A percentile compares a stretch with the other conserved stretches of the same genome.
These are phyloP conservation scores for Leuciscus idus DNA, from an alignment of 2,113 vertebrate species.

Conservation along the genomic window DNA sequence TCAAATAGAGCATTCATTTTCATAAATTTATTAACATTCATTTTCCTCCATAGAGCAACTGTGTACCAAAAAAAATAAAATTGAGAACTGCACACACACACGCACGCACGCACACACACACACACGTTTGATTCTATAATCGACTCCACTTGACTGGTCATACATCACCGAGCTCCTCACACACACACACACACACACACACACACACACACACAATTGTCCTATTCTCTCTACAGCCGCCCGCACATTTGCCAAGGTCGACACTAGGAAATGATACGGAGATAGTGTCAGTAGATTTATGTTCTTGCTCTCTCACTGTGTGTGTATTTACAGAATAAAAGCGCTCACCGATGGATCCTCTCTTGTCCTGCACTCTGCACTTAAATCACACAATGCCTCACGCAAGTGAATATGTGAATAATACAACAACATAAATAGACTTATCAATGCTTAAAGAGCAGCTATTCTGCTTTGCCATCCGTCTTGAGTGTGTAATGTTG, in stretches of 20 bases:
- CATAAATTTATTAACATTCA: too few species aligned
- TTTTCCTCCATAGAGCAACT: too few species aligned
- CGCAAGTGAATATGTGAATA: too few species aligned
- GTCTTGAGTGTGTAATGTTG: too few species aligned
- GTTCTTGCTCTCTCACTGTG: conserved; percentile 46
- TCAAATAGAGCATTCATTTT: too few species aligned
- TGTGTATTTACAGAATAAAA: conserved; percentile 59
- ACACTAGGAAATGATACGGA: conserved; percentile 26
- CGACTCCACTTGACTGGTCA: conserved; percentile 19
- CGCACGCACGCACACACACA: not conserved
- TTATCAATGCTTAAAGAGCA: too few species aligned
- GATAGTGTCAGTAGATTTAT: conserved; percentile 31
- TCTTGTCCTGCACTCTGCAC: not conserved
- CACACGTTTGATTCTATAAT: not conserved
- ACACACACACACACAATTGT: not conserved
- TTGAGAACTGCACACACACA: not conserved
- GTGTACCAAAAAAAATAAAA: not conserved
- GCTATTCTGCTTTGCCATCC: too few species aligned
- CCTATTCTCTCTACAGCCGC: not conserved
- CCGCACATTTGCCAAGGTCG: conserved; percentile 30
- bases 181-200: not conserved
- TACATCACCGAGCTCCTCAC: not conserved
- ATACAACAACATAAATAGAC: too few species aligned
- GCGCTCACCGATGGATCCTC: not conserved
- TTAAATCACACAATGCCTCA: not conserved